Evolutionary conservation across 2,797 vertebrate species (phyloP).

Genomic region (Cebuella pygmaea): DNA sequence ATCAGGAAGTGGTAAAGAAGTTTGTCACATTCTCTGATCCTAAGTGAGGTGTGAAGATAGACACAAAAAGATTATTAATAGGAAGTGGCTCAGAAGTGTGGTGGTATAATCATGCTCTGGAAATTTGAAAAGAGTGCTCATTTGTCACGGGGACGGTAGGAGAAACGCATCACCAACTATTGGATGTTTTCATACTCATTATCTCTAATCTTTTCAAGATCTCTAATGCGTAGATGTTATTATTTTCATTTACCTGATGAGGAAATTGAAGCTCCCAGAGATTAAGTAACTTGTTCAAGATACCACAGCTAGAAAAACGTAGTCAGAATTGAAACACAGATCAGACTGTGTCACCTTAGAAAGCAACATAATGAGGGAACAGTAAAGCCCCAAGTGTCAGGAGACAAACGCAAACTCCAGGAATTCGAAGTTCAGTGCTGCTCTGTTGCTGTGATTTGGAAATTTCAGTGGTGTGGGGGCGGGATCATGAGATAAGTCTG

Average conservation of each 20-base stretch:
- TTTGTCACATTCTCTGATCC: not conserved
- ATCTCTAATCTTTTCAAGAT: constrained; percentile 12
- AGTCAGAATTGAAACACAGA: not conserved
- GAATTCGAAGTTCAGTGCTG: not conserved
- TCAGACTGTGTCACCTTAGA: not conserved
- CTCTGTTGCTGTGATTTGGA: not conserved
- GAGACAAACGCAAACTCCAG: not conserved
- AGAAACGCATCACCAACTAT: not conserved
- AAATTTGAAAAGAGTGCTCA: not conserved
- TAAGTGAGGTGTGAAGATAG: not conserved
- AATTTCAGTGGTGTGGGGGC: not conserved
- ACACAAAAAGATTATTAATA: not conserved
- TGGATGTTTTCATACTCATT: not conserved
- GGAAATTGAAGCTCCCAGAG: not conserved
- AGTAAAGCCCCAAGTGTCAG: not conserved
- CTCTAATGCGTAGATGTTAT: not conserved
- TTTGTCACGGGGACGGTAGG: not conserved
- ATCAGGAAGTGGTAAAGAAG: not conserved
- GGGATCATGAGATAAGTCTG: not conserved
- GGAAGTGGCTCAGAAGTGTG: not conserved
- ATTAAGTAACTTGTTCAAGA: not conserved
- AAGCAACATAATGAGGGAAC: not conserved
- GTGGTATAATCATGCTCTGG: not conserved
- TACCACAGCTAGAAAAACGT: not conserved
- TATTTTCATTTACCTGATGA: constrained; percentile 37